Evolutionary conservation across 1,140 invertebrate species (phyloP).

Genomic region (Popillia japonica): DNA sequence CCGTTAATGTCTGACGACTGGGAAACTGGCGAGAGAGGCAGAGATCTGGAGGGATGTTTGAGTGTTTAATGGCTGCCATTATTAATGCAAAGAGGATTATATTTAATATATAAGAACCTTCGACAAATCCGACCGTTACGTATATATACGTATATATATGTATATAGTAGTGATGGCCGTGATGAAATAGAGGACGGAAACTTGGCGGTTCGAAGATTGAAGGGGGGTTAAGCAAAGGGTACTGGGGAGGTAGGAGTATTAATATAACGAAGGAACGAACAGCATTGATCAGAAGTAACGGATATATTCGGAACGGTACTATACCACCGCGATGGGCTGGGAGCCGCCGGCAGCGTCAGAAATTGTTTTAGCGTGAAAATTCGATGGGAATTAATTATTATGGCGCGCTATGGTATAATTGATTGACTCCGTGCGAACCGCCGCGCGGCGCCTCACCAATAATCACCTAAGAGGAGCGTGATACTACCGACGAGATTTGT

Average conservation of each 20-base stretch:
- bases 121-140: conserved; percentile 38
- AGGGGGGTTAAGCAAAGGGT: neutral
- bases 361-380: neutral
- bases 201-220: neutral
- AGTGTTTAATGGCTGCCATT: conserved; percentile 45
- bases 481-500: too few relatives aligned
- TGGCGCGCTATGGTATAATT: neutral
- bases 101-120: conserved; percentile 45
- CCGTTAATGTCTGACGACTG: conserved; percentile 44
- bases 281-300: neutral
- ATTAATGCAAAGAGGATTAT: conserved; percentile 46
- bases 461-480: too few relatives aligned
- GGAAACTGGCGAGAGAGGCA: neutral
- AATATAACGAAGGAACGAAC: neutral
- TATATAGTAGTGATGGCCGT: neutral
- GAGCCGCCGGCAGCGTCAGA: too few relatives aligned
- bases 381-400: conserved; percentile 6
- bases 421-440: neutral
- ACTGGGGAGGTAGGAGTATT: neutral
- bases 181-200: neutral
- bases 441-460: too few relatives aligned
- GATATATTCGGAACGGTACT: neutral
- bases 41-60: conserved; percentile 40
- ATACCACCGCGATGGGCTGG: neutral
- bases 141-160: neutral